Evolutionary conservation across 2,888 invertebrate genomes (phyloP), one percentile per base, ranked within the genome.

Genomic region (Microctonus aethiopoides): DNA sequence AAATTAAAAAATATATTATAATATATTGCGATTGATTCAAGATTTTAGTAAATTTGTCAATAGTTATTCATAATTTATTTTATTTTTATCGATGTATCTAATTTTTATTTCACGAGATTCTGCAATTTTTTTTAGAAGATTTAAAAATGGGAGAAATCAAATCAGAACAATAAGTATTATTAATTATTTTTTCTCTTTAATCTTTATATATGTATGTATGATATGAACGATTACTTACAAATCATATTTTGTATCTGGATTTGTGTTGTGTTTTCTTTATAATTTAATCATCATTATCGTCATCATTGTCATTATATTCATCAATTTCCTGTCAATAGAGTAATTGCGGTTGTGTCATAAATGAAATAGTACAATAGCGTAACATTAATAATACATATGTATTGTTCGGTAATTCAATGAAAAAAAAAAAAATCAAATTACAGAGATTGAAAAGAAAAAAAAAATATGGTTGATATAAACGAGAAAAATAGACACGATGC

Each of bases 221-320:
- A n/a, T n/a, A n/a, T 82, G 84, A 83, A 84, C 82, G 83, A 79
- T 84, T 83, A 83, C 82, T 84, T 84, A 85, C 84, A 85, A 83
- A 82, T 83, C 83, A 83, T 84, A 80, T 81, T 81, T 81, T 81
- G 79, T 81, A 79, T 81, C 77, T 81, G 77, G 73, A 74, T 73
- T 72, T 75, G 65, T 51, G 29, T 70, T 63, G 46, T 66, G 24
- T 59, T 52, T 67, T 54, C 34, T 62, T 64, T 46, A 59, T 39
- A n/a, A 54, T 5, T 24, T 26, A 54, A 54, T 54, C 54, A 54
- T 54, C 54, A 5, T 39, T 34, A 36, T 57, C 29, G 36, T 20
- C 26, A 60, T 60, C 64, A 63, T 59, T 59, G 7, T 24, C 52
- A 52, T 20, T 10, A 54, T 54, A 54, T 54, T 54, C n/a, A 46